These are phyloP conservation scores for Pogoniulus pusillus DNA, from an alignment of 2,797 vertebrate genomes.

Conservation along the genomic window DNA sequence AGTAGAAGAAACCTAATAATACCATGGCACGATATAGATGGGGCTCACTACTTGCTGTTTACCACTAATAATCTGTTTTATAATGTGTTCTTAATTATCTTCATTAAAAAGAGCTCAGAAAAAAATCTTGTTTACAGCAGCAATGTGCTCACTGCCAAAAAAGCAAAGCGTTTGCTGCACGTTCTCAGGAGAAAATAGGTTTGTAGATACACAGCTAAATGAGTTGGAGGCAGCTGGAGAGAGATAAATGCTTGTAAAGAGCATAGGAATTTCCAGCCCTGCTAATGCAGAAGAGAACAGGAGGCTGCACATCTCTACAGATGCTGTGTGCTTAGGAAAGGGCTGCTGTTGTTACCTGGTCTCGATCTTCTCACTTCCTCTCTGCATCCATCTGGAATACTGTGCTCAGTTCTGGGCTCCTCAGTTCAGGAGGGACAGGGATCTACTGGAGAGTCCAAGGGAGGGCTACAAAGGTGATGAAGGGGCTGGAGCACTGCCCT, in stretches of 20 bases:
- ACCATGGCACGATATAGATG: background rate
- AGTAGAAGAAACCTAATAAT: background rate
- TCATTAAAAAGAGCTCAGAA: constrained; percentile 34
- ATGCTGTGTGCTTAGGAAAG: fast-evolving
- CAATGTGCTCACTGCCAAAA: background rate
- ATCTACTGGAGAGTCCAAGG: no score
- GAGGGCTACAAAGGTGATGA: no score
- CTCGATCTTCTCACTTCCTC: no score
- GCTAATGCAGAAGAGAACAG: background rate
- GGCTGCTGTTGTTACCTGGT: background rate
- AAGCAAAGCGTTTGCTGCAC: background rate
- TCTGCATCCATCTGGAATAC: no score
- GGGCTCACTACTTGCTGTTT: constrained; percentile 5
- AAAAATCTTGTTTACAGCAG: constrained; percentile 25
- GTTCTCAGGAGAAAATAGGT: background rate
- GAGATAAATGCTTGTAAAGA: background rate
- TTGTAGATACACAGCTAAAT: background rate
- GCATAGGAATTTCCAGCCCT: background rate
- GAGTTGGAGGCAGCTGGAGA: background rate
- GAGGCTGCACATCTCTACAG: no score
- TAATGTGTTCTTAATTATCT: constrained; percentile 35
- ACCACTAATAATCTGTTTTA: constrained; percentile 21
- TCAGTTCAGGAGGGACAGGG: no score
- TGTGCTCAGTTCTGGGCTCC: no score
- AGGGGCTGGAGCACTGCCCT: no score